Evolutionary conservation across 2,113 vertebrate genomes (phyloP), one percentile per base, ranked within the genome.

Genomic region (Phasianus colchicus): DNA sequence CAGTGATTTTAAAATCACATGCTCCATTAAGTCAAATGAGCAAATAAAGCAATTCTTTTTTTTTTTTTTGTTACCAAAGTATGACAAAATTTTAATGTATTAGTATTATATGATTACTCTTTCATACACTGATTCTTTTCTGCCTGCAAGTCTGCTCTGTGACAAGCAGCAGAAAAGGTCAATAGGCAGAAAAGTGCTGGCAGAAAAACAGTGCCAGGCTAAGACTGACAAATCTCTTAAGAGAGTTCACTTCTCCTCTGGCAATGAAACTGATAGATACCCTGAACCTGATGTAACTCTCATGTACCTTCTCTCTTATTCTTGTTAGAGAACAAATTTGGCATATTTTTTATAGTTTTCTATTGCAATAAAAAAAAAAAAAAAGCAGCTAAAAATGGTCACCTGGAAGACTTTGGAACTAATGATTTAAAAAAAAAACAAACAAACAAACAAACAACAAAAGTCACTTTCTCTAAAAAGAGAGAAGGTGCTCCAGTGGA

Each of bases 81-180:
- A 78, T 8, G 8, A 38, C 29, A 89, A 47, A 71, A 40, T 22
- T 55, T 79, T 66, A 69, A 34, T 19, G 9, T 14, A 77, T 34
- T 5, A 45, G 4, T 7, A n/a, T 24, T 4, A 13, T 17, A 45
- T 42, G 22, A 38, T 20, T 42, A 9, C 2, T 1, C 32, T 50
- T 36, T 34, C 4, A 4, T 16, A 43, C 20, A 32, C 10, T 47
- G 19, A 5, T 20, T 76, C 47, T 75, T 75, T 43, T 63, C 55
- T 3, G 7, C 30, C 43, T 63, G 14, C 17, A 42, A 54, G 32
- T 42, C 32, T 72, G n/a, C 13, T 82, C 63, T 42, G 13, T 48
- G 36, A 40, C 24, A 64, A 40, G 25, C 36, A 64, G 36, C 61
- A 64, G 24, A n/a, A 42, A 36, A 50, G 32, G 47, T 36, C 24